Evolutionary conservation across 2,888 invertebrate genomes (phyloP).

Genomic region (Sarcophaga subvicina): DNA sequence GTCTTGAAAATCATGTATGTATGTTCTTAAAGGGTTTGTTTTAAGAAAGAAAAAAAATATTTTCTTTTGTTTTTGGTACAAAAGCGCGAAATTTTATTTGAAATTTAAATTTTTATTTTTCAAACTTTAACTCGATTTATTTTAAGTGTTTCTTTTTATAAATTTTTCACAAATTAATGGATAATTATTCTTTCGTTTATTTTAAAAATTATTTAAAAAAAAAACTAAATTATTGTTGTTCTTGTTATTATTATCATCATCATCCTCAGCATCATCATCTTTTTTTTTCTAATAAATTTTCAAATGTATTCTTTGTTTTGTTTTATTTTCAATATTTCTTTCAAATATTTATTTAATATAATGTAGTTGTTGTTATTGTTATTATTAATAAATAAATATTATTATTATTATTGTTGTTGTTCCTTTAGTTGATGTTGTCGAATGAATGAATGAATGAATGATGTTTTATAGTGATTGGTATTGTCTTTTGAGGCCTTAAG

Average conservation of each 20-base stretch:
- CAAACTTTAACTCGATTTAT: background rate
- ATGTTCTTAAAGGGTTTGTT: too few relatives aligned
- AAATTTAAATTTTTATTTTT: too few relatives aligned
- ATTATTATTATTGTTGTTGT: background rate
- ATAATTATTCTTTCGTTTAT: constrained; percentile 1
- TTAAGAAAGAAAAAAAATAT: too few relatives aligned
- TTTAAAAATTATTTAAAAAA: background rate
- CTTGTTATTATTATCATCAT: background rate
- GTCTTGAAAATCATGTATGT: too few relatives aligned
- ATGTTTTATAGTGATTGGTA: constrained; percentile 56
- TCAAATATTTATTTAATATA: background rate
- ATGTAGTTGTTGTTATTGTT: constrained; percentile 25
- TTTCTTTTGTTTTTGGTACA: too few relatives aligned
- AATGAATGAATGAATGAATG: constrained; percentile 57
- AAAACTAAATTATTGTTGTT: constrained; percentile 30
- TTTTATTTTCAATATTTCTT: constrained; percentile 1
- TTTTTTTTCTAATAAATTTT: constrained; percentile 1
- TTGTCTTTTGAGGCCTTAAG: constrained; percentile 61
- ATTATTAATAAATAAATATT: constrained; percentile 8
- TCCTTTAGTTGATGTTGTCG: constrained; percentile 50
- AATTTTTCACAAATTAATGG: background rate
- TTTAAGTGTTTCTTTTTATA: background rate
- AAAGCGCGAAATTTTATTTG: too few relatives aligned
- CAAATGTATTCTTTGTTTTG: constrained; percentile 20
- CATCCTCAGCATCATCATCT: background rate